Base-by-base conservation (phyloP, 53 echinoderm and acorn worm species). In the Temnopleurus reevesii region DNA sequence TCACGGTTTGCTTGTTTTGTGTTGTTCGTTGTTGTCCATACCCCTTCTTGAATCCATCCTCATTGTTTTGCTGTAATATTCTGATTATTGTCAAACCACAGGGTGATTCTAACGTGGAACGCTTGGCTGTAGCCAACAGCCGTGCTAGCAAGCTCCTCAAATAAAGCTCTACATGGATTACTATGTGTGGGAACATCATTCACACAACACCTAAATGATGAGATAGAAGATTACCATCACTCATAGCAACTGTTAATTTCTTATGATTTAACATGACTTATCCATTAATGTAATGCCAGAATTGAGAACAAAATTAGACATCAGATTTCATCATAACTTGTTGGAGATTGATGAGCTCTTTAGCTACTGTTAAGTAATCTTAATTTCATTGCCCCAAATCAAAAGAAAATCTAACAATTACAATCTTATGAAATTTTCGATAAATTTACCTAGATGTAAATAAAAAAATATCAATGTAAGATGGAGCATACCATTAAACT, bases 101-200 rank as follows among this genome's bases (percentile, higher is more conserved):
- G 99, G 99, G 94, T 53, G 54, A 55, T 25, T 99, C 99, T 83
- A 99, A 99, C 91, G 96, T 96, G 65, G 93, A 92, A 26, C 99
- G 99, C 81, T 90, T 99, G 82, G 94, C 94, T 77, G 96, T 84
- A 77, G 99, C 99, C 83, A 99, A 99, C 81, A 91, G 90, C 76
- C 93, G 94, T 55, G 96, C 99, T 87, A 92, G 93, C 86, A 94
- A 99, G 89, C 99, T 99, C 43, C 95, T 99, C 79, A 94, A 99
- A 91, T 94, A 92, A 84, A 64, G 31, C 83, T 36, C 51, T 80
- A 49, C 80, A 26, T 29, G 80, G 53, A 49, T 49, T 80, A 9
- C 41, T 38, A 71, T 71, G 71, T 19, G 71, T 41, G 71, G 71
- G 71, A 41, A 38, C 38, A n/a, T 8, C 38, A 2, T 71, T 36